Conservation (phyloP, 2,888 invertebrate genomes). For the Acholoe squamosa region DNA sequence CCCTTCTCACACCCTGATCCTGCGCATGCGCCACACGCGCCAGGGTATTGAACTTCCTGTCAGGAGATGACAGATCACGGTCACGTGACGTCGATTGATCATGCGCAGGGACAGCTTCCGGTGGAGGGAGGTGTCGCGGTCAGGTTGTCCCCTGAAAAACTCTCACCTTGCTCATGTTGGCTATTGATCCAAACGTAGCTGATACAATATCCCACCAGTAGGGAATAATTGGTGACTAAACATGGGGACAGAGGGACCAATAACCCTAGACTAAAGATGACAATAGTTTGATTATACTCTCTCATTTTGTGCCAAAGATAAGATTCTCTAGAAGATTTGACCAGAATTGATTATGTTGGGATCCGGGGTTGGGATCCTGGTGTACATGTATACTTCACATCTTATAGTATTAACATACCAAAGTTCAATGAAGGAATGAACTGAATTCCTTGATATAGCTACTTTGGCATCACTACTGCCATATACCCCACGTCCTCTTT, state of each 20-base stretch:
- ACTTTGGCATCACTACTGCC: no score
- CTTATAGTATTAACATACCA: no score
- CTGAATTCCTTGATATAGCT: no score
- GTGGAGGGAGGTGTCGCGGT: slow-evolving; percentile 41
- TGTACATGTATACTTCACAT: no score
- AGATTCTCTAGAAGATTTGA: no score
- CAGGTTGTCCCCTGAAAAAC: slow-evolving; percentile 44
- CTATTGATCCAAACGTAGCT: slow-evolving; percentile 12
- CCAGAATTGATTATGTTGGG: no score
- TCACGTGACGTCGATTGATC: slow-evolving; percentile 62
- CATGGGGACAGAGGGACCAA: not conserved
- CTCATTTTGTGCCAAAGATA: no score
- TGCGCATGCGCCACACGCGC: slow-evolving; percentile 46
- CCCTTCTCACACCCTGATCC: not conserved
- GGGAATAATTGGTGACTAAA: not conserved
- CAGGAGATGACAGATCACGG: slow-evolving; percentile 34
- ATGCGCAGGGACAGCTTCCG: slow-evolving; percentile 58
- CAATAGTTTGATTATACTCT: no score
- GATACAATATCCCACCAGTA: not conserved
- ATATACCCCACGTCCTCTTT: no score
- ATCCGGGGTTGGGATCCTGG: no score
- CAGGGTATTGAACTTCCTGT: slow-evolving; percentile 46
- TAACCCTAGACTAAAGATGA: not conserved
- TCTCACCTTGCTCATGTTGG: slow-evolving; percentile 23
- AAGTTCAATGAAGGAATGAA: no score